Conservation (phyloP, 2,113 vertebrate species). For the Gnathonemus longibarbis region DNA sequence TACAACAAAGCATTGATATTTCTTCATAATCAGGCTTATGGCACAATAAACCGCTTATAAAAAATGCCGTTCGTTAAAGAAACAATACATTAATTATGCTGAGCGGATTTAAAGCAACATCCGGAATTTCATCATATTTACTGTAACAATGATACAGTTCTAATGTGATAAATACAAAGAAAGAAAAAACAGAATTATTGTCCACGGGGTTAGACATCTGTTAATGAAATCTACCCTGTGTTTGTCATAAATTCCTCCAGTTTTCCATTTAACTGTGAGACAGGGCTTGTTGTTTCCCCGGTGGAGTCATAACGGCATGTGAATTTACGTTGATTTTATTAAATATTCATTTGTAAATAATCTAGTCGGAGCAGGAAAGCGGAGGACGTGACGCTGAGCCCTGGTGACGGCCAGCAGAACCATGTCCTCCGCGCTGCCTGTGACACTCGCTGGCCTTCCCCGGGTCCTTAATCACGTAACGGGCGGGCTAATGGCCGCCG, state of each 20-base stretch:
- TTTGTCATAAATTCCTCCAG: background rate
- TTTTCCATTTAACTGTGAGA: slow-evolving; percentile 1
- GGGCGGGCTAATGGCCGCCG: background rate
- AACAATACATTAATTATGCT: background rate
- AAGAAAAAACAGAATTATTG: background rate
- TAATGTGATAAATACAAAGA: background rate
- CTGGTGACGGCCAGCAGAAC: background rate
- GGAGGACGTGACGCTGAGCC: background rate
- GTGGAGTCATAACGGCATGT: background rate
- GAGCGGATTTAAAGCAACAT: background rate
- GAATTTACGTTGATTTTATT: background rate
- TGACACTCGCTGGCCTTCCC: background rate
- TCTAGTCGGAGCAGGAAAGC: background rate
- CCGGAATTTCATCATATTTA: background rate
- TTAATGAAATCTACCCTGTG: background rate
- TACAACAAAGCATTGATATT: background rate
- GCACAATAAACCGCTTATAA: background rate
- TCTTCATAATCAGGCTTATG: background rate
- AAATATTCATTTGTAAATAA: background rate
- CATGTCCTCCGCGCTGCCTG: background rate
- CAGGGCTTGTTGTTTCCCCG: background rate
- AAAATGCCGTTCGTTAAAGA: background rate
- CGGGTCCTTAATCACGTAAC: background rate
- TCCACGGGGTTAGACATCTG: background rate
- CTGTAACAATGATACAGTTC: background rate